These are phyloP conservation scores for Trinectes maculatus DNA, from an alignment of 2,113 vertebrate species.

Conservation along the genomic window DNA sequence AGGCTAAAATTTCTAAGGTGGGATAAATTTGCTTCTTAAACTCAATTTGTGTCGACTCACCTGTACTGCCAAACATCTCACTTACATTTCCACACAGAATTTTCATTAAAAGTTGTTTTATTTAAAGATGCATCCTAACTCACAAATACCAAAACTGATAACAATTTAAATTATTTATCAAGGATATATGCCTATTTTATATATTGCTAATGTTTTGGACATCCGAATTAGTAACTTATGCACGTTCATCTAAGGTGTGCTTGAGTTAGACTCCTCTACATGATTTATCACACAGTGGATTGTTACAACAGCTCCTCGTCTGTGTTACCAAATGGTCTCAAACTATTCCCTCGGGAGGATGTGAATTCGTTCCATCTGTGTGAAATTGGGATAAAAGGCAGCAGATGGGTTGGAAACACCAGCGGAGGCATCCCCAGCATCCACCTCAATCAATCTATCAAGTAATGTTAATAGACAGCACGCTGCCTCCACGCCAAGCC, in stretches of 20 bases:
- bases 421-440: slow-evolving; percentile 27
- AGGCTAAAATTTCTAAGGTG: slow-evolving; percentile 1
- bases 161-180: background rate
- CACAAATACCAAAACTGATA: background rate
- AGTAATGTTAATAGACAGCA: slow-evolving; percentile 23
- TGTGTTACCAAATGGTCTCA: slow-evolving; percentile 8
- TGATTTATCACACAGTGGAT: slow-evolving; percentile 44
- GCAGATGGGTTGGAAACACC: slow-evolving; percentile 59
- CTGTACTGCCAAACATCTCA: background rate
- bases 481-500: slow-evolving; percentile 30
- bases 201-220: too few species aligned
- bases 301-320: slow-evolving; percentile 24
- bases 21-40: slow-evolving; percentile 2
- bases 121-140: background rate
- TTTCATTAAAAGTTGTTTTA: background rate
- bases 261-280: too few species aligned
- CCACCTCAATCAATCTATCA: slow-evolving; percentile 49
- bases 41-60: background rate
- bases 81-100: background rate
- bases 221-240: too few species aligned
- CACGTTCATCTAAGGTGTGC: background rate
- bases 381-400: slow-evolving; percentile 43
- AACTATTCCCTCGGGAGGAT: slow-evolving; percentile 34
- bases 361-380: slow-evolving; percentile 54
- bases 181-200: background rate